These are phyloP conservation scores for Stylophora pistillata DNA, from an alignment of 64 coral and sea anemone species.

Conservation along the genomic window DNA sequence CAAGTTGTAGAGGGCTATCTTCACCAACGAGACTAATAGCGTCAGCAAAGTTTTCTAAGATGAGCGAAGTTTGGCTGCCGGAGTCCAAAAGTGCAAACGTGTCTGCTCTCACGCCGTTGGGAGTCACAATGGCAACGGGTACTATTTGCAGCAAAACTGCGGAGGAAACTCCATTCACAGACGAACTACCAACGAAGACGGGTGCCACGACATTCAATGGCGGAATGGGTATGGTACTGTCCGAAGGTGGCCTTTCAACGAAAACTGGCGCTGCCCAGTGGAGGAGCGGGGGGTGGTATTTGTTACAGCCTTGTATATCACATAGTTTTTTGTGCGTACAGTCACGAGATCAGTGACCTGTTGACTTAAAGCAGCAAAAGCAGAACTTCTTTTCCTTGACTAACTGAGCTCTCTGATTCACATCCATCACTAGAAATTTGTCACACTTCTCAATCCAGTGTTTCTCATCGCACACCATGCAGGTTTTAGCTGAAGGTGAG, in stretches of 20 bases:
- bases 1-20: conserved; percentile 19
- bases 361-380: conserved; percentile 66
- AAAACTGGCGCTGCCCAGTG: conserved; percentile 56
- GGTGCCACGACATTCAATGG: background rate
- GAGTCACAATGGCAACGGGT: background rate
- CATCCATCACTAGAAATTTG: conserved; percentile 45
- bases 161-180: background rate
- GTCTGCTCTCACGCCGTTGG: background rate
- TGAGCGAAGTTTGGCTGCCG: conserved; percentile 54
- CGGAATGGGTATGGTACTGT: background rate
- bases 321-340: conserved; percentile 34
- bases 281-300: conserved; percentile 55
- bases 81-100: conserved; percentile 45
- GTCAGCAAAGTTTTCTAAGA: conserved; percentile 44
- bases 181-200: conserved; percentile 41
- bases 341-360: conserved; percentile 23
- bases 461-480: conserved; percentile 6
- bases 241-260: background rate
- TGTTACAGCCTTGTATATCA: conserved; percentile 34
- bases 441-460: conserved; percentile 36
- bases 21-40: conserved; percentile 34
- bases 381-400: conserved; percentile 58
- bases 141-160: conserved; percentile 43
- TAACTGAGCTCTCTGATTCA: conserved; percentile 43
- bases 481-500: conserved; percentile 5